Base-by-base conservation (phyloP, 2,113 vertebrate genomes). In the Pterocles orientalis region DNA sequence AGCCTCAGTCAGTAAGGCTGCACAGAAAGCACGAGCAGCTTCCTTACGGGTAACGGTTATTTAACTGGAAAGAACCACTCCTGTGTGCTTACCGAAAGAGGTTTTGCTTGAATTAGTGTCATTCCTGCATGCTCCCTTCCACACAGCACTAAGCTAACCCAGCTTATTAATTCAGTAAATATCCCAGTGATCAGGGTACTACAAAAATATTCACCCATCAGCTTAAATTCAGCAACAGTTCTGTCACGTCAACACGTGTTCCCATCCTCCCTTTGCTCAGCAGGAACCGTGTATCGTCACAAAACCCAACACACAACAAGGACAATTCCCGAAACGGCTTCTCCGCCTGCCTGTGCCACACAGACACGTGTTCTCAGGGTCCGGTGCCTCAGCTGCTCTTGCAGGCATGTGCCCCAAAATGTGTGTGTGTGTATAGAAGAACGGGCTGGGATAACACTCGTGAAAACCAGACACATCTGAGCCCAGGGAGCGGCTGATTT, bases 331-430 rank as follows among this genome's bases (percentile, higher is more conserved):
- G 12, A 4, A 58, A 12, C 45, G 6, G 28, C 48, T 24, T 5
- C 41, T 41, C 41, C 41, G 17, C 15, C 66, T 16, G 24, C 41
- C 5, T 8, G 6, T 3, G 54, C 33, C 33, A 16, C 13, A 11
- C 1, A 43, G 18, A 36, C 1, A 9, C 0, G 2, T 1, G 11
- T 28, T 14, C 58, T 23, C 33, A 13, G 28, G 18, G 14, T 19
- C 25, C 7, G 10, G 4, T 5, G 54, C 41, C 54, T 17, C 66
- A 15, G 4, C 1, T 50, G 34, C 51, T 54, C 18, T 0, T 31
- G 64, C 50, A 66, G 21, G 50, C 58, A 24, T 1, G 8, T 8
- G 43, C 45, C 66, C 82, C 81, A 28, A 41, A 80, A n/a, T 5
- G 20, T 18, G 0, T 1, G 7, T 14, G 14, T 24, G 47, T 23